A percentile compares a stretch with the other conserved stretches of the same genome.
Evolutionary conservation across 2,113 vertebrate genomes (phyloP).

Genomic region (Globicephala melas): DNA sequence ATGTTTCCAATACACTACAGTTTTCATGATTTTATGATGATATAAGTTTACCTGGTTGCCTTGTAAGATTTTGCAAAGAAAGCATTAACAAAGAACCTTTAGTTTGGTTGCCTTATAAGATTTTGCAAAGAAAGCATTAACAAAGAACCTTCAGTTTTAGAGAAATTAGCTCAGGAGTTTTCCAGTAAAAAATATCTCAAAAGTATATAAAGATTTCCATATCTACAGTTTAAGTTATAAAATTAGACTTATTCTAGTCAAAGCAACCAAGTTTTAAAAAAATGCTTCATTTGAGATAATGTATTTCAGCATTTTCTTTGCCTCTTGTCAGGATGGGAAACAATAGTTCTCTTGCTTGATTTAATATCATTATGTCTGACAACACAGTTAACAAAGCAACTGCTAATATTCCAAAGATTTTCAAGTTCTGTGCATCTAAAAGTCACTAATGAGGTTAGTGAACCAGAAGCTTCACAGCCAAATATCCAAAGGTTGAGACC

Average conservation of each 20-base stretch:
- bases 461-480: not conserved
- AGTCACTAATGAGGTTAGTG: not conserved
- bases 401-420: not conserved
- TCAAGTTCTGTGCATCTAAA: slow-evolving; percentile 24
- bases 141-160: slow-evolving; percentile 44
- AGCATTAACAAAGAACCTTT: slow-evolving; percentile 35
- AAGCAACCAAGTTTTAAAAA: not conserved
- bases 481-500: not conserved
- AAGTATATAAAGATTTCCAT: slow-evolving; percentile 20
- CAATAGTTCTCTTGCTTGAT: slow-evolving; percentile 52
- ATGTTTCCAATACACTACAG: not conserved
- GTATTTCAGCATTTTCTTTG: slow-evolving; percentile 51
- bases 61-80: not conserved
- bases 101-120: slow-evolving; percentile 19
- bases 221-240: slow-evolving; percentile 8
- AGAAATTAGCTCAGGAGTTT: slow-evolving; percentile 50
- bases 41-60: not conserved
- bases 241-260: slow-evolving; percentile 57
- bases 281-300: slow-evolving; percentile 29
- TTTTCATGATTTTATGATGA: not conserved
- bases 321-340: slow-evolving; percentile 51
- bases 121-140: slow-evolving; percentile 8
- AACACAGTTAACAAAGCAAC: slow-evolving; percentile 30
- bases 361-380: slow-evolving; percentile 53
- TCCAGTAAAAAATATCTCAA: slow-evolving; percentile 31